Percentiles rank a stretch among this genome's conserved stretches.
Conservation (phyloP, 2,797 vertebrate genomes). For the Pitangus sulphuratus region DNA sequence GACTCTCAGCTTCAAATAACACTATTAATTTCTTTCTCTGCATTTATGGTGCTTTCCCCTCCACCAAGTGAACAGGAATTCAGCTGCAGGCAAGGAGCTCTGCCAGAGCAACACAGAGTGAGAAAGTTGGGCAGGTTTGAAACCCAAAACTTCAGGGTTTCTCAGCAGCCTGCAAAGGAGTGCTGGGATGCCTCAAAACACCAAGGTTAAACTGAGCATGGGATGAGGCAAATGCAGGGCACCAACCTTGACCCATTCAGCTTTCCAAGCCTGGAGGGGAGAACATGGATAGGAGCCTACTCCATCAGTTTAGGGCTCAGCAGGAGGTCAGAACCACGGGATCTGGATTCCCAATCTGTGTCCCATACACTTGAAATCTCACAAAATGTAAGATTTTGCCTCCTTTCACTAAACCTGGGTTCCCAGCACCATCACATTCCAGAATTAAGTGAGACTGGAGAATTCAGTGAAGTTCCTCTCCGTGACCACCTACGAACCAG, state of each 20-base stretch:
- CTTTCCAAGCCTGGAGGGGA: neutral
- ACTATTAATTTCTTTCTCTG: neutral
- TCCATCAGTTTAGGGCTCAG: neutral
- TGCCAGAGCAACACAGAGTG: neutral
- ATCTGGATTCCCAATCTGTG: neutral
- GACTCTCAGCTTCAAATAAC: neutral
- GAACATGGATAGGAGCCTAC: neutral
- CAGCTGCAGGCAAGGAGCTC: neutral
- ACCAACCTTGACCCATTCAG: neutral
- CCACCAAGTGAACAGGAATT: neutral
- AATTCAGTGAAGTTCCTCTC: neutral
- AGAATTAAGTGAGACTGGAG: neutral
- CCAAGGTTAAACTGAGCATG: neutral
- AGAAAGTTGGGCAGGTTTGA: neutral
- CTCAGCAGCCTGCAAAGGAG: neutral
- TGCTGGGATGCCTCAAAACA: neutral
- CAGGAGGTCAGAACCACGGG: neutral
- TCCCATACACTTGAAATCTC: neutral
- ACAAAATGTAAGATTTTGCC: fast-evolving
- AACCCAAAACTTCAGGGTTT: neutral
- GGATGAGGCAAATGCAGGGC: neutral
- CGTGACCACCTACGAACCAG: neutral
- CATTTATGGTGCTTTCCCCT: neutral
- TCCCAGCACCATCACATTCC: neutral
- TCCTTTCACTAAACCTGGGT: neutral